Evolutionary conservation across 1,140 invertebrate species (phyloP).

Genomic region (Diorhabda elongata): DNA sequence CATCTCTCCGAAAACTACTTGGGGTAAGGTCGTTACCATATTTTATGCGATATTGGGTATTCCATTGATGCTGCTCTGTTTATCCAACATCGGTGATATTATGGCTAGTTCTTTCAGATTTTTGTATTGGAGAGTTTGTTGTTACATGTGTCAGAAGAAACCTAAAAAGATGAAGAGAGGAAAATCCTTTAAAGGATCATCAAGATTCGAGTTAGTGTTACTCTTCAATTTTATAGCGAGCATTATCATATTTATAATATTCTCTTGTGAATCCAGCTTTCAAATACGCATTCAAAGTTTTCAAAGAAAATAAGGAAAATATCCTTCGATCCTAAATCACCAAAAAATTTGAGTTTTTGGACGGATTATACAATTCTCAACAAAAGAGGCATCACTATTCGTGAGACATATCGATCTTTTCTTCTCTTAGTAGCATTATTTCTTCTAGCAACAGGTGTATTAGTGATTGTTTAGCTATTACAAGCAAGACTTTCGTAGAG

Average conservation of each 20-base stretch:
- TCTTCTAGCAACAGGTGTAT: not conserved
- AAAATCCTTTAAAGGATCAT: conserved; percentile 36
- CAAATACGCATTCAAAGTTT: too few species aligned
- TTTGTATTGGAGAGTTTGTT: conserved; percentile 85
- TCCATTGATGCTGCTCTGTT: conserved; percentile 87
- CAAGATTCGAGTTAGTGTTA: conserved; percentile 10
- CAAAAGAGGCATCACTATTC: too few species aligned
- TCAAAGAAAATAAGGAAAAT: too few species aligned
- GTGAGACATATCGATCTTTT: too few species aligned
- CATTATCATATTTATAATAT: too few species aligned
- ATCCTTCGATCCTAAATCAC: too few species aligned
- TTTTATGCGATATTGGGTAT: conserved; percentile 95
- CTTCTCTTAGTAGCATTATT: not conserved
- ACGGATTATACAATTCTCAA: too few species aligned
- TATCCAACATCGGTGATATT: conserved; percentile 94
- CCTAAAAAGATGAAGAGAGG: conserved; percentile 58
- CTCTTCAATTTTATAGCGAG: too few species aligned
- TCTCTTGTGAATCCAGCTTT: too few species aligned
- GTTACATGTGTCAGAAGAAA: conserved; percentile 79
- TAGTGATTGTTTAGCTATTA: not conserved
- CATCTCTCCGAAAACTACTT: conserved; percentile 87
- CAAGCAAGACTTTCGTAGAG: too few species aligned
- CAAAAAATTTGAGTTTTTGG: too few species aligned
- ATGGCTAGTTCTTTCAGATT: conserved; percentile 92
- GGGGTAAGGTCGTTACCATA: conserved; percentile 90